These are phyloP conservation scores for Vulpes vulpes DNA, from an alignment of 2,113 vertebrate species.

Conservation along the genomic window DNA sequence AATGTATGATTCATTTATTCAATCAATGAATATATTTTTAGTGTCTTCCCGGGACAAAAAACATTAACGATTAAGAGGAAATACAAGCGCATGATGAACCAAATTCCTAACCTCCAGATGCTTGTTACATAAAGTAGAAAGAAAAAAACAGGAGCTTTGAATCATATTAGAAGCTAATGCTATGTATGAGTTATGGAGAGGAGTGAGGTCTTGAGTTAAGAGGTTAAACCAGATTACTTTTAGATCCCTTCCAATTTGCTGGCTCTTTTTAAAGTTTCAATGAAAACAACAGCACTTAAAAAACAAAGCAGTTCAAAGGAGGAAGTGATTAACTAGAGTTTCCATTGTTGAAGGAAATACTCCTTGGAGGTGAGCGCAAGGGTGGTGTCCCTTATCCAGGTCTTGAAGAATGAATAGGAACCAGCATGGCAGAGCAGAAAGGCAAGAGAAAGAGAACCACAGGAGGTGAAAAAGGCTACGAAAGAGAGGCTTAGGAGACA, in stretches of 20 bases:
- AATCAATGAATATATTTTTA: slow-evolving; percentile 36
- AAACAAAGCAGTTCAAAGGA: neutral
- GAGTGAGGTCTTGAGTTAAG: neutral
- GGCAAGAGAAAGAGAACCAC: too few species aligned
- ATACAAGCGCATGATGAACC: neutral
- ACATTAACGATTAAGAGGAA: neutral
- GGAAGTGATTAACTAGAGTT: neutral
- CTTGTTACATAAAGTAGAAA: neutral
- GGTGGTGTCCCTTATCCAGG: neutral
- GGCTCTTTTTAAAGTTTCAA: neutral
- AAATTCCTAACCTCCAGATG: neutral
- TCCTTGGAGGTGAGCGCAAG: neutral
- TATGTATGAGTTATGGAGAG: neutral
- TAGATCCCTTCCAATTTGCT: neutral
- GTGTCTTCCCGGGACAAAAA: slow-evolving; percentile 8
- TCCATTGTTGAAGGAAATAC: neutral
- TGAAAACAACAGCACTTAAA: slow-evolving; percentile 37
- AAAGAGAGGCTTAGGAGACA: neutral
- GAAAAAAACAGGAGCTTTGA: neutral
- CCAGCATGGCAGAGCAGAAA: neutral
- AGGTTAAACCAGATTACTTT: slow-evolving; percentile 39
- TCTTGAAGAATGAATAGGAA: neutral
- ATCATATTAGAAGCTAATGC: neutral
- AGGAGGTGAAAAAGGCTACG: neutral
- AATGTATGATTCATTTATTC: slow-evolving; percentile 13